Base-by-base conservation (phyloP, 92 coral and sea anemone genomes). In the Phenganax stokvisi region DNA sequence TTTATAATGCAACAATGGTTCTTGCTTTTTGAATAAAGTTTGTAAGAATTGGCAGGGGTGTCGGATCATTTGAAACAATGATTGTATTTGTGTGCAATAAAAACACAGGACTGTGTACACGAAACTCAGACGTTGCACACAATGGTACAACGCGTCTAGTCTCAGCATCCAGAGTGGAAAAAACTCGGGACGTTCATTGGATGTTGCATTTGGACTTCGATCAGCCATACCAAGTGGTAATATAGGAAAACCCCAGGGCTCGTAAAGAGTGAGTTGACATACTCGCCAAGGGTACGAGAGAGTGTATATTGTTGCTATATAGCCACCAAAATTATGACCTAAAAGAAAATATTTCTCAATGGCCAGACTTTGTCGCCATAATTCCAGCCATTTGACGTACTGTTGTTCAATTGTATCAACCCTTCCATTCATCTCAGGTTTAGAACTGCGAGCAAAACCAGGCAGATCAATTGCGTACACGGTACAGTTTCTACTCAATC, bases 171-270 rank as follows among this genome's bases (percentile, higher is more conserved):
- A 94, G 25, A 75, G 72, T 55, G 98, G 97, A 4, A 94, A 90
- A 59, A 82, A 72, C 55, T 86, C 80, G 56, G 87, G 77, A 51
- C 82, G 84, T 74, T 82, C 88, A 25, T 72, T 84, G 12, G 80
- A 63, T 51, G 16, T 63, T 29, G 52, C 80, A 17, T 84, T 90
- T 6, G 98, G 92, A 70, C 92, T 96, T 37, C 98, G 92, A 79
- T 94, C 98, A 7, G 85, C 87, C 55, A 91, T 78, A 6, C 98
- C 98, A 53, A 85, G 89, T 3, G 98, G 98, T 57, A 94, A 85
- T 51, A 94, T 94, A 9, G 98, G 89, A 80, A 94, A 94, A 4
- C 98, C 98, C 98, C 98, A 94, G 54, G 98, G 97, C 79, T 94
- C 98, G 6, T 96, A 94, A 13, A 92, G 75, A 27, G 92, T 84